Evolutionary conservation across 2,888 invertebrate species (phyloP), one percentile per base, ranked within the genome.

Genomic region (Andrena bucephala): DNA sequence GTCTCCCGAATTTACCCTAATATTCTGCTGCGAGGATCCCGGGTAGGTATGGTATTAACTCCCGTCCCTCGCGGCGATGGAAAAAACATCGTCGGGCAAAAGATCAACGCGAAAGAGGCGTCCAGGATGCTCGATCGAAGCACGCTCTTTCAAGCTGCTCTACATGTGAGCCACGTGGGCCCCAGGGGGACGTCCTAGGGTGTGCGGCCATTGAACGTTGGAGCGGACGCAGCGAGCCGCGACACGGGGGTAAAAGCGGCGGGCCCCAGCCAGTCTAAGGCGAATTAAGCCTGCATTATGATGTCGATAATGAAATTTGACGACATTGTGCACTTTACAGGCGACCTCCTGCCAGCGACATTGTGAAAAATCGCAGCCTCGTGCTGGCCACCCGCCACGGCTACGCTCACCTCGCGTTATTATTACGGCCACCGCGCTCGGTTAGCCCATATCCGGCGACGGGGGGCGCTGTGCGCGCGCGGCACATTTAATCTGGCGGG

Each of bases 261-360:
- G 50, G 42, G 59, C 50, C 77, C 29, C 73, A 73, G 69, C 66
- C 57, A 85, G 85, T 57, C 86, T 78, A 72, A 72, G 87, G 85
- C 89, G 91, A 93, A 93, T 93, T 91, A 92, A 92, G 90, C 88
- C 79, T 85, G 91, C 89, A 92, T 93, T 93, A 94, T 93, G 91
- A 92, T 89, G 87, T 91, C 93, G 92, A 94, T 94, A 94, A 94
- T 93, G 94, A 93, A 94, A 94, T 94, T 94, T 93, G 93, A 94
- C 92, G 93, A 94, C 92, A 93, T 93, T 93, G 93, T 93, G 92
- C 93, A 93, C 92, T 93, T 93, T 89, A 89, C 93, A 89, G 93
- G 86, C 89, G 83, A 77, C 71, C 77, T 60, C 36, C 74, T 36
- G 33, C 66, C 65, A 57, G 33, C 52, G 36, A 89, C 84, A 91